Evolutionary conservation across 1,140 invertebrate genomes (phyloP), one percentile per base, ranked within the genome.

Genomic region (Theocolax elegans): DNA sequence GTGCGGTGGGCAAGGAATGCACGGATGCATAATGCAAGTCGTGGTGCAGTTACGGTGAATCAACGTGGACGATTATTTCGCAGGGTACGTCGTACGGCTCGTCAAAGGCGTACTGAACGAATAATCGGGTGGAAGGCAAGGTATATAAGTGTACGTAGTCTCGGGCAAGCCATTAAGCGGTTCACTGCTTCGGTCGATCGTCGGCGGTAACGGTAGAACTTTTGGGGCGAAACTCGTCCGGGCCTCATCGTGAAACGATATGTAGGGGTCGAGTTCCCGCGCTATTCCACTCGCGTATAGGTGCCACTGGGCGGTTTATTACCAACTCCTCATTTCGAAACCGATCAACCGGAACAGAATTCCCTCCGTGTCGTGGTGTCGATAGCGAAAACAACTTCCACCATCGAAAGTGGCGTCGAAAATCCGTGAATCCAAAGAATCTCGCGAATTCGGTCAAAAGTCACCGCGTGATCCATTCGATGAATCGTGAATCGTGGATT

Each of bases 331-430:
- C 29, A 9, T n/a, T n/a, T 53, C 27, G 25, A n/a, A n/a, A n/a
- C 25, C 60, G 44, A 63, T 35, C 44, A 29, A 63, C 17, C 17
- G 44, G 60, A 48, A 63, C 44, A 15, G 23, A 23, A 35, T 49
- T 46, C 38, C 59, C 6, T 6, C 1, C 35, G 54, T 42, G 21
- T 8, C 4, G 12, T 19, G 2, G 56, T 23, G 10, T 31, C 59
- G 59, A 62, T 29, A 62, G 42, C 59, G 59, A 62, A 62, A 62
- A 9, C 59, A 13, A n/a, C n/a, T n/a, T n/a, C 35, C 38, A n/a
- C 19, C 17, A 10, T 35, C 56, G 56, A 59, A 25, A 59, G 56
- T 59, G 23, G 13, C n/a, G n/a, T n/a, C n/a, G n/a, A n/a, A n/a
- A n/a, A n/a, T n/a, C n/a, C n/a, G n/a, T n/a, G n/a, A n/a, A n/a